phyloP scores from a whole-genome alignment of 2,797 vertebrate species.

The Chrysolophus pictus region DNA sequence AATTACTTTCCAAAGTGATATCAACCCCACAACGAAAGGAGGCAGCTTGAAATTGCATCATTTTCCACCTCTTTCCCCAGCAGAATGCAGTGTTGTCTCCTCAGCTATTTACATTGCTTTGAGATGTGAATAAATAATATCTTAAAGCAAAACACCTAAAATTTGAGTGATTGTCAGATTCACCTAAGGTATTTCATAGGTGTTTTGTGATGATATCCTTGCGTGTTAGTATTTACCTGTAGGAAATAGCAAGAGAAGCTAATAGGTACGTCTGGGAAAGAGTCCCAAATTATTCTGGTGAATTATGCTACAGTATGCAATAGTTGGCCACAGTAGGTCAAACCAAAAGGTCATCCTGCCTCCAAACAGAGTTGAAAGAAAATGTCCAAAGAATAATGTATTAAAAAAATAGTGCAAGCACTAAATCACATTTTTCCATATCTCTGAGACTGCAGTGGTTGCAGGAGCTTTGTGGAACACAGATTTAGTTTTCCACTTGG shows the following conservation, averaged over 20 bases:
- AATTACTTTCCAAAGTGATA: conserved; percentile 37
- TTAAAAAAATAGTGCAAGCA: neutral
- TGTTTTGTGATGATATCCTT: too few relatives aligned
- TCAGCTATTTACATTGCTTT: neutral
- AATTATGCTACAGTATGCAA: neutral
- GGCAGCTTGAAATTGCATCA: conserved; percentile 14
- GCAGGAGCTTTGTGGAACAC: neutral
- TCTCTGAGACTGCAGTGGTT: neutral
- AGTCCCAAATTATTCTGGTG: neutral
- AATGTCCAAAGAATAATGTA: neutral
- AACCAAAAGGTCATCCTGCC: neutral
- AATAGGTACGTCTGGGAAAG: neutral
- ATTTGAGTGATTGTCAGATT: neutral
- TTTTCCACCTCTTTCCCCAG: conserved; percentile 27
- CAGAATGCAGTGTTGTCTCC: neutral
- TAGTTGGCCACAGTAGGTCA: neutral
- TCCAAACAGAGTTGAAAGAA: neutral
- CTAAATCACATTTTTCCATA: neutral
- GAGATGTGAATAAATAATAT: neutral
- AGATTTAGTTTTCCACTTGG: neutral
- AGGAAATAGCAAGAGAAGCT: neutral
- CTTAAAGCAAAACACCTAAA: neutral
- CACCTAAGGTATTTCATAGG: too few relatives aligned
- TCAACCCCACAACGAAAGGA: conserved; percentile 54
- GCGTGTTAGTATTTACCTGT: neutral